Conservation (phyloP, 2,888 invertebrate genomes). For the Dexiosoma caninum region DNA sequence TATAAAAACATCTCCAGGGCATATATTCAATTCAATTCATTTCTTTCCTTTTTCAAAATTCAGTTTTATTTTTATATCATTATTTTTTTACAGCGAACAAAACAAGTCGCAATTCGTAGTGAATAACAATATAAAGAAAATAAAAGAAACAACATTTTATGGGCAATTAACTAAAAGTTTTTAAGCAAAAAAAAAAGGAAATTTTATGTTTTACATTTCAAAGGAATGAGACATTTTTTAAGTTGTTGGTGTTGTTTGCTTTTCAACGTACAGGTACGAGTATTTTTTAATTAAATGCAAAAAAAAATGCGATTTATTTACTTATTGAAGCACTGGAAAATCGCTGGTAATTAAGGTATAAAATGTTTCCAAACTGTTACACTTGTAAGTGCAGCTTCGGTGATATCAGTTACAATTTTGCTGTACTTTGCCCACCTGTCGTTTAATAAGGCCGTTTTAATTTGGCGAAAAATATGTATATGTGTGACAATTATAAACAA, state of each 20-base stretch:
- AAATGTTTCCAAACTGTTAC: too few relatives aligned
- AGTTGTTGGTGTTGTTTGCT: neutral
- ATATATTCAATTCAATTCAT: neutral
- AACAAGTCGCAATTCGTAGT: neutral
- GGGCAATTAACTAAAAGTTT: conserved; percentile 24
- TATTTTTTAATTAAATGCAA: neutral
- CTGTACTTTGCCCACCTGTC: too few relatives aligned
- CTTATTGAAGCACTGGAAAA: neutral
- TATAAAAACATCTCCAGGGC: conserved; percentile 22
- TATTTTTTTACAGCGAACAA: neutral
- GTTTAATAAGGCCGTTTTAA: too few relatives aligned
- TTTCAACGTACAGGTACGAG: neutral
- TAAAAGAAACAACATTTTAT: conserved; percentile 3
- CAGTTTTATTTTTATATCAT: neutral
- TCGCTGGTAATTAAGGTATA: neutral
- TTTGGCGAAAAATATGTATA: too few relatives aligned
- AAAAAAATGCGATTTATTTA: neutral
- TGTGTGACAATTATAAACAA: too few relatives aligned
- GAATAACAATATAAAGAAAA: neutral
- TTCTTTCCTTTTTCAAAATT: neutral
- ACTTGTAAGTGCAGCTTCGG: too few relatives aligned
- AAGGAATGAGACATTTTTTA: neutral
- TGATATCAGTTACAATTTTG: too few relatives aligned
- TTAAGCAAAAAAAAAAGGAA: neutral
- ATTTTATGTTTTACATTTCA: conserved; percentile 13